Base-by-base conservation (phyloP, 2,888 invertebrate genomes). In the Phrixothrix hirtus region DNA sequence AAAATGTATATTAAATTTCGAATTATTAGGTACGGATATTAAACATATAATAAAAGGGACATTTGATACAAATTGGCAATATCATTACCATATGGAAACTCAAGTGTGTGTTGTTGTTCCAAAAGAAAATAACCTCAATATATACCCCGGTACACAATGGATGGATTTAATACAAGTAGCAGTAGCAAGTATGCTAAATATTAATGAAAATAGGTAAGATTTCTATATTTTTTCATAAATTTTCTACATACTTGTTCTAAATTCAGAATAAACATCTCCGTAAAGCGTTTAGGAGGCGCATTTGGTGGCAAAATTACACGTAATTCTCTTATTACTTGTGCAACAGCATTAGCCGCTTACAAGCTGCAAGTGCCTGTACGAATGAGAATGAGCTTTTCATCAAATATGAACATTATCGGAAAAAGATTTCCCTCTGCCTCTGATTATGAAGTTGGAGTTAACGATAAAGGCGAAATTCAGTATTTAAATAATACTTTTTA, bases 301-400 rank as follows among this genome's bases (percentile, higher is more conserved):
- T 95, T 88, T 68, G 94, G 94, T 0, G 82, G 80, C 0, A 95
- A 94, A 73, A 83, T 90, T 41, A 79, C 83, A 0, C 80, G 90
- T 3, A 72, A 81, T 2, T 72, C 77, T 9, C 75, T 81, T 6
- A 69, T 84, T 0, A 81, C 87, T 0, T 79, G 83, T 16, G 86
- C 87, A 0, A 84, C 87, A 50, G 85, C 89, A 0, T 67, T 94
- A 7, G 91, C 86, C 0, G 84, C 88, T 0, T 72, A 82, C 56
- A 79, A 81, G 32, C 72, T 84, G 34, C 78, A 81, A 67, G 69
- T 76, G 29, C 89, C 92, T 0, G 86, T 88, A 0, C 81, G 89
- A 13, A 81, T 93, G 47, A 81, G 85, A 1, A 73, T 90, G 74
- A 79, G 85, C 13, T 77, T 93, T 44, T 85, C 87, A 64, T 81